phyloP scores from a whole-genome alignment of 2,888 invertebrate genomes.

The Cosmorhoe ocellata region DNA sequence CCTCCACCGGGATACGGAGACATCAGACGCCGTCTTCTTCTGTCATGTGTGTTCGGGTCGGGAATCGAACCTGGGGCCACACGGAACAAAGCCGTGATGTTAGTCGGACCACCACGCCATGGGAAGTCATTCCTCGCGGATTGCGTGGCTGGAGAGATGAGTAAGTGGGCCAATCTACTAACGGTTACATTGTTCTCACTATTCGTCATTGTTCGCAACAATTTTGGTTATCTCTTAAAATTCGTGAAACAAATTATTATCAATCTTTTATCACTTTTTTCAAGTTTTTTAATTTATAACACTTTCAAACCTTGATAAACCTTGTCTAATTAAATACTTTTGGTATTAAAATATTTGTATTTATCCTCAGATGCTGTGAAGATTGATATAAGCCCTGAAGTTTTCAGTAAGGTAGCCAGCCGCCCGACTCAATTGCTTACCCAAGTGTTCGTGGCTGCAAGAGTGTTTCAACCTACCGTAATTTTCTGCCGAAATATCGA shows the following conservation, averaged over 20 bases:
- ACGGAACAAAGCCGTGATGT: conserved; percentile 47
- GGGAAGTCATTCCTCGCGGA: conserved; percentile 57
- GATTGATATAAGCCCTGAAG: conserved; percentile 54
- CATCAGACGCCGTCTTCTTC: conserved; percentile 41
- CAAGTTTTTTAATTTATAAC: too few relatives aligned
- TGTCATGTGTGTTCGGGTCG: conserved; percentile 52
- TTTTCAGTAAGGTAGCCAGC: conserved; percentile 37
- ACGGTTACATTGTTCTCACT: too few relatives aligned
- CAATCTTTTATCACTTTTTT: too few relatives aligned
- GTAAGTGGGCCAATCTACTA: conserved; percentile 33
- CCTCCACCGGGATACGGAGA: conserved; percentile 53
- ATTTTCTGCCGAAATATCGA: conserved; percentile 51
- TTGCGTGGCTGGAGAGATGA: conserved; percentile 54
- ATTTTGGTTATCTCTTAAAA: too few relatives aligned
- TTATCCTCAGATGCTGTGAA: conserved; percentile 59
- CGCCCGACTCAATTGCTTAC: conserved; percentile 35
- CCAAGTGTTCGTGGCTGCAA: conserved; percentile 43
- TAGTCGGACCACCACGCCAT: conserved; percentile 49
- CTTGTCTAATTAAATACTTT: too few relatives aligned
- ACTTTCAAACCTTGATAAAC: too few relatives aligned
- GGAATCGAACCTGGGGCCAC: conserved; percentile 48
- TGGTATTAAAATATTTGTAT: too few relatives aligned
- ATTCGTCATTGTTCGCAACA: too few relatives aligned
- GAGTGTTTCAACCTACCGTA: conserved; percentile 51
- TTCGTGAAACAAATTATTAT: too few relatives aligned